These are phyloP conservation scores for Spinibarbus caldwelli DNA, from an alignment of 2,797 vertebrate species.

Conservation along the genomic window DNA sequence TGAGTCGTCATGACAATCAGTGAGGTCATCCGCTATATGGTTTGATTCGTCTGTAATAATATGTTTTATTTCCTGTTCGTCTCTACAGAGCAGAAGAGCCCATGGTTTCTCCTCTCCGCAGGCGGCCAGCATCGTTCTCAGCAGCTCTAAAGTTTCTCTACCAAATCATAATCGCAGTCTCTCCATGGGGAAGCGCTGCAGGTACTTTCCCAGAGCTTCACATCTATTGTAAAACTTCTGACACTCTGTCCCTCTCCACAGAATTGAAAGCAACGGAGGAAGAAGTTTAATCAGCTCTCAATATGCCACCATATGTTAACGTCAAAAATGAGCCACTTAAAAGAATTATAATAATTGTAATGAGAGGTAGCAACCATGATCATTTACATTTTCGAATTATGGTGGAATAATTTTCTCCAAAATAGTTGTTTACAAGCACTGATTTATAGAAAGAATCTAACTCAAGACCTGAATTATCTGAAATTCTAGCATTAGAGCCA, in stretches of 20 bases:
- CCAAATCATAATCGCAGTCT: slow-evolving; percentile 71
- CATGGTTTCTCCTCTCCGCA: slow-evolving; percentile 67
- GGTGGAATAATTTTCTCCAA: background rate
- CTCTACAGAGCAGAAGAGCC: slow-evolving; percentile 72
- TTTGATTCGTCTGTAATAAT: slow-evolving; percentile 28
- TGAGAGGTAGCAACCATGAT: slow-evolving; percentile 50
- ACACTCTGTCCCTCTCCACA: background rate
- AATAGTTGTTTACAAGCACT: slow-evolving; percentile 41
- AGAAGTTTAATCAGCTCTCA: slow-evolving; percentile 62
- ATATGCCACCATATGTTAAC: slow-evolving; percentile 56
- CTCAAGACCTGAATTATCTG: background rate
- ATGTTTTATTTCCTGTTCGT: slow-evolving; percentile 46
- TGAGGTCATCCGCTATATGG: background rate
- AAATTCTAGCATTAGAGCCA: background rate
- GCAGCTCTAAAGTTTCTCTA: slow-evolving; percentile 63
- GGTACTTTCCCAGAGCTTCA: slow-evolving; percentile 64
- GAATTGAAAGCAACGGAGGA: slow-evolving; percentile 49
- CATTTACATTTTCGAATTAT: slow-evolving; percentile 47
- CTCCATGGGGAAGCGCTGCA: slow-evolving; percentile 78
- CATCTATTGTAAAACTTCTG: slow-evolving; percentile 40
- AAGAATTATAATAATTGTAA: slow-evolving; percentile 53
- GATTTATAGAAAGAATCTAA: slow-evolving; percentile 1
- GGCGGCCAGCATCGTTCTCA: slow-evolving; percentile 59
- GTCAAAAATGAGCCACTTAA: slow-evolving; percentile 52
- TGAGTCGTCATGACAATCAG: background rate